phyloP scores from a whole-genome alignment of 2,888 invertebrate genomes.

The Xanthorhoe designata region DNA sequence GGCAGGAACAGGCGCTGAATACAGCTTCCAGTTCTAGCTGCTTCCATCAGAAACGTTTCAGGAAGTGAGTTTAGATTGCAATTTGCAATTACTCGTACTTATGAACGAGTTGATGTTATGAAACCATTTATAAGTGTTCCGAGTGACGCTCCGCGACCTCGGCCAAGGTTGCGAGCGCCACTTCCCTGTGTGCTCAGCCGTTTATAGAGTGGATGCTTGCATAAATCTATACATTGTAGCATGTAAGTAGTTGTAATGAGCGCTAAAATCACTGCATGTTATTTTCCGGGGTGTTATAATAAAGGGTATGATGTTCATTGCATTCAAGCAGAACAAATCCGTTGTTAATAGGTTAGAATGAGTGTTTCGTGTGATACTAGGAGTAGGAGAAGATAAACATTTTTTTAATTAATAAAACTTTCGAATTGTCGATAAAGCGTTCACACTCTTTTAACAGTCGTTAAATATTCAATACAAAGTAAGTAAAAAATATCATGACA shows the following conservation, averaged over 20 bases:
- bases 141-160: constrained; percentile 80
- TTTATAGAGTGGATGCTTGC: constrained; percentile 65
- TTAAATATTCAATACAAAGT: constrained; percentile 9
- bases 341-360: too few species aligned
- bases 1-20: constrained; percentile 41
- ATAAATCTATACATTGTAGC: constrained; percentile 55
- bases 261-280: constrained; percentile 55
- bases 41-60: constrained; percentile 48
- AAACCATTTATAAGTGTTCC: constrained; percentile 78
- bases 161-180: constrained; percentile 77
- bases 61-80: constrained; percentile 44
- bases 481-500: constrained; percentile 10
- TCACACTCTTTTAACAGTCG: background rate
- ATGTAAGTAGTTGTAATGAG: constrained; percentile 38
- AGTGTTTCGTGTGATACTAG: too few species aligned
- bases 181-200: constrained; percentile 81
- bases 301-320: background rate
- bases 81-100: constrained; percentile 54
- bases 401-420: too few species aligned
- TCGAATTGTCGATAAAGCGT: too few species aligned
- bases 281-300: constrained; percentile 54
- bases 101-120: constrained; percentile 68
- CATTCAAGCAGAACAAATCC: background rate
- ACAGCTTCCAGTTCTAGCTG: constrained; percentile 38
- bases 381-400: too few species aligned